Percentiles rank a stretch among this genome's conserved stretches.
Conservation (phyloP, 2,888 invertebrate species). For the Scrobipalpa atriplicella region DNA sequence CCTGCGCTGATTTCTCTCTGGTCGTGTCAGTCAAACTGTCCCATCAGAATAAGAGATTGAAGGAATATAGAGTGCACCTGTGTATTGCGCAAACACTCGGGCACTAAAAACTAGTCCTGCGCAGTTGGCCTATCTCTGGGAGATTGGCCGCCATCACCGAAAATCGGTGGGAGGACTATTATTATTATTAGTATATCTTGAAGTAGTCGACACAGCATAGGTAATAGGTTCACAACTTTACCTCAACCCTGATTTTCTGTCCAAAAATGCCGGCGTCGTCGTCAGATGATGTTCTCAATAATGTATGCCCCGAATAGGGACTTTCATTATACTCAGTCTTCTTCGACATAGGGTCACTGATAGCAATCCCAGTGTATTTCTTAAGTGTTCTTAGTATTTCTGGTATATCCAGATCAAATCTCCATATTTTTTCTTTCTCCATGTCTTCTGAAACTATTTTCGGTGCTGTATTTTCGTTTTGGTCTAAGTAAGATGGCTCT, state of each 20-base stretch:
- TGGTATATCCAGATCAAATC: constrained; percentile 11
- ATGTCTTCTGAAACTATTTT: neutral
- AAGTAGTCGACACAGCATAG: neutral
- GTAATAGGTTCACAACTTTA: neutral
- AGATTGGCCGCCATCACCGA: too few species aligned
- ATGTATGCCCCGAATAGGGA: neutral
- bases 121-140: too few species aligned
- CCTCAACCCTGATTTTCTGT: constrained; percentile 2
- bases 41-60: too few species aligned
- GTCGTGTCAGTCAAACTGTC: too few species aligned
- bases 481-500: neutral
- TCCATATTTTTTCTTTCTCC: neutral
- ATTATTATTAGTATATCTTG: too few species aligned
- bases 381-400: neutral
- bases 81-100: too few species aligned
- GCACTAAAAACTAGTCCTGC: too few species aligned
- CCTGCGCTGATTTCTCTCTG: too few species aligned
- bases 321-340: neutral
- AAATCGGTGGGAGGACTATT: too few species aligned
- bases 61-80: too few species aligned
- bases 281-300: neutral
- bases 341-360: too few species aligned
- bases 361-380: neutral
- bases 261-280: neutral
- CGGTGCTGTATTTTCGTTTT: too few species aligned